phyloP scores from a whole-genome alignment of 2,888 invertebrate genomes.

The Chirona hameri region DNA sequence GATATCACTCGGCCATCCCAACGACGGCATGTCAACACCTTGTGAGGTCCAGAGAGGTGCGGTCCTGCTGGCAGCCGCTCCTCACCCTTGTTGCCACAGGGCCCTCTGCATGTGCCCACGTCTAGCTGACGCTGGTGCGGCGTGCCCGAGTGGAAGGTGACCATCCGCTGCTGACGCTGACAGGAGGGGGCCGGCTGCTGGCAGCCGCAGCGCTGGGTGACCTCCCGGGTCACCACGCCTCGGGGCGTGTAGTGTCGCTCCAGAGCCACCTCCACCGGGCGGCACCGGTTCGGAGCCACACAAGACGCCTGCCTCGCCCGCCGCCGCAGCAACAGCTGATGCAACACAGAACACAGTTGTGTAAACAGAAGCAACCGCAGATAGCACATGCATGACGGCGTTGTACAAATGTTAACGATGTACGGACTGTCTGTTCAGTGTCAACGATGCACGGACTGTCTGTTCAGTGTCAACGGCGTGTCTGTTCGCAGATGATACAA shows the following conservation, averaged over 20 bases:
- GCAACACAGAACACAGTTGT: background rate
- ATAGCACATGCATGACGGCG: too few relatives aligned
- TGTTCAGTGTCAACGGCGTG: too few relatives aligned
- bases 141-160: slow-evolving; percentile 48
- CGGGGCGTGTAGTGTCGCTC: slow-evolving; percentile 48
- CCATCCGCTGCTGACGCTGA: slow-evolving; percentile 45
- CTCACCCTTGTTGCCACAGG: slow-evolving; percentile 41
- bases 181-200: slow-evolving; percentile 44
- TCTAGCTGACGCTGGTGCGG: slow-evolving; percentile 49
- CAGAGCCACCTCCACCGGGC: slow-evolving; percentile 43
- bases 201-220: slow-evolving; percentile 48
- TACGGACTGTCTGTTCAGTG: too few relatives aligned
- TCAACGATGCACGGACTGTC: too few relatives aligned
- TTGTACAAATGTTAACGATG: too few relatives aligned
- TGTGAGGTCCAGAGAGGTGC: too few relatives aligned
- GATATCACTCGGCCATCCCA: too few relatives aligned
- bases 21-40: too few relatives aligned
- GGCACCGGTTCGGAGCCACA: slow-evolving; percentile 33
- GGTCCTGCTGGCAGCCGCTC: too few relatives aligned
- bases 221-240: slow-evolving; percentile 47
- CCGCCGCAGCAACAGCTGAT: slow-evolving; percentile 34
- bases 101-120: slow-evolving; percentile 49
- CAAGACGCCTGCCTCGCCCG: slow-evolving; percentile 27
- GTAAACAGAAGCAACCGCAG: background rate
- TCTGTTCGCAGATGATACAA: too few relatives aligned